Percentiles rank a stretch among this genome's conserved stretches.
Conservation (phyloP, 2,888 invertebrate genomes). For the Marasmarcha lunaedactyla region DNA sequence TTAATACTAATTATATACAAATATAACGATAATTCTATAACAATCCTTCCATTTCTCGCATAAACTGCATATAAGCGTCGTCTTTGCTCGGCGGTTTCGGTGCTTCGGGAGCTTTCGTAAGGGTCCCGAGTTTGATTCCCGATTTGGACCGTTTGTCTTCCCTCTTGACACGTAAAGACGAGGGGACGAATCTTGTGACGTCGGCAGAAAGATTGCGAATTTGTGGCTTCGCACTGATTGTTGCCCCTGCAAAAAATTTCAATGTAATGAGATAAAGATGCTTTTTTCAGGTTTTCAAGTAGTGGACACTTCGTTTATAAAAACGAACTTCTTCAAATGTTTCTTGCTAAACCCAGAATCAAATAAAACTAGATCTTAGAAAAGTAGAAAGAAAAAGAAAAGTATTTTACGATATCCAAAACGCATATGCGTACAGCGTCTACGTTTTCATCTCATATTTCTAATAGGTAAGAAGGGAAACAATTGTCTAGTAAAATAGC, state of each 20-base stretch:
- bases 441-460: no score
- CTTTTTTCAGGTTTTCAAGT: no score
- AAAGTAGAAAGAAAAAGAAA: no score
- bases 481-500: no score
- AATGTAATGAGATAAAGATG: constrained; percentile 4
- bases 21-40: constrained; percentile 61
- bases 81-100: constrained; percentile 83
- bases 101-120: constrained; percentile 62
- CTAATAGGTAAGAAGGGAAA: no score
- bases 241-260: constrained; percentile 72
- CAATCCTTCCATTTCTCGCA: constrained; percentile 97
- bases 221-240: constrained; percentile 97
- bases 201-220: constrained; percentile 94
- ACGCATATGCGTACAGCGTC: no score
- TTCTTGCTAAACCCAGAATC: no score
- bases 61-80: constrained; percentile 98
- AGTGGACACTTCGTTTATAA: no score
- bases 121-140: constrained; percentile 53
- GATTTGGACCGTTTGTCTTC: constrained; percentile 79
- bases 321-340: no score
- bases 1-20: constrained; percentile 13
- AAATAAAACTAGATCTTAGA: no score
- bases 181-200: constrained; percentile 95
- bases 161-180: constrained; percentile 90
- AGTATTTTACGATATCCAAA: no score